Conservation (phyloP, 2,797 vertebrate species). For the Myioborus melanocephalus region DNA sequence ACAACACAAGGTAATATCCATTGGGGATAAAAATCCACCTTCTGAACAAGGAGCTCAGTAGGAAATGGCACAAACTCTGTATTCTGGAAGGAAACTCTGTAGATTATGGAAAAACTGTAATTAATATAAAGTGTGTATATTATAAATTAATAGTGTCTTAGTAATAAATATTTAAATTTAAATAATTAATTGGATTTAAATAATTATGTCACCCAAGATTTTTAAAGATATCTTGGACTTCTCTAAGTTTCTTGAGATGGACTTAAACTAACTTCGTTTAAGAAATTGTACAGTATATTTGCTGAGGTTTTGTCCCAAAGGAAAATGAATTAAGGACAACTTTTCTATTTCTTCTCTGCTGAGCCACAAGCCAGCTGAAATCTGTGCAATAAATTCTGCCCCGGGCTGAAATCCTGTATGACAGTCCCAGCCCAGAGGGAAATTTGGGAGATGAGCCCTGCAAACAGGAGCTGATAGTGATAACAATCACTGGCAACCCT, state of each 20-base stretch:
- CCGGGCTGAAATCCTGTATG: conserved; percentile 46
- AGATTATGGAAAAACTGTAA: background rate
- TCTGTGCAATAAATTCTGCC: conserved; percentile 4
- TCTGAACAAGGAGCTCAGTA: accelerated
- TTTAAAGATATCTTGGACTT: background rate
- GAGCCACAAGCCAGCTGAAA: background rate
- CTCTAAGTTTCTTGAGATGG: background rate
- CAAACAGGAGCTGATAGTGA: conserved; percentile 29
- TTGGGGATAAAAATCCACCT: accelerated
- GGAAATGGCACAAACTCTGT: background rate
- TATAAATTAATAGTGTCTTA: background rate
- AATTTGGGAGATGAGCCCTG: conserved; percentile 29
- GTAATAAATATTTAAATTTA: too few species aligned
- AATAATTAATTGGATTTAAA: background rate
- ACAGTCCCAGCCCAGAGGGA: background rate
- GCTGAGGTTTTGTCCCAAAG: background rate
- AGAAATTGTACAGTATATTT: background rate
- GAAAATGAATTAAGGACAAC: background rate
- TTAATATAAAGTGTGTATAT: background rate
- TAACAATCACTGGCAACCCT: conserved; percentile 19
- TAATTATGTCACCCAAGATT: background rate
- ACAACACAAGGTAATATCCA: background rate
- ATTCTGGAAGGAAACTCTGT: background rate
- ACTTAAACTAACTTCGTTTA: background rate
- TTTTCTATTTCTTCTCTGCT: background rate